Evolutionary conservation across 2,888 invertebrate species (phyloP), one percentile per base, ranked within the genome.

Genomic region (Athripsodes cinereus): DNA sequence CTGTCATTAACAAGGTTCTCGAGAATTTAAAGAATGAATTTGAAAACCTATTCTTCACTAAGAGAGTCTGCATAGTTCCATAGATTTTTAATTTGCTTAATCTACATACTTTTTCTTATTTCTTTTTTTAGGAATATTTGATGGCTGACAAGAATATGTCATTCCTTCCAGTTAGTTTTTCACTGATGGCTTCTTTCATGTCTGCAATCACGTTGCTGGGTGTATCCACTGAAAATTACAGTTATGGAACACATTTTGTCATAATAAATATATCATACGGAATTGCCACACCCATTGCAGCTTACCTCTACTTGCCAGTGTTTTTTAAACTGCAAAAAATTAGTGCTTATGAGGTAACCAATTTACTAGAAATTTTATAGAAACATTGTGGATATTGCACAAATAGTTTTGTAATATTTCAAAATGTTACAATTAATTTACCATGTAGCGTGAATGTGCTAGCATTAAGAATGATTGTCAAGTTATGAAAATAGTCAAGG

Each of bases 151-250:
- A 85, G 59, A 88, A 87, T 62, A 89, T 94, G 88, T 82, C 87
- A 5, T 79, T 90, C 65, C 70, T 79, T 6, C 92, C 94, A 0
- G 91, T 95, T 1, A 88, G 92, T 2, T 89, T 94, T 64, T 93
- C 93, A 1, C 72, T 95, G 58, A 92, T 94, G 88, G 92, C 93
- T n/a, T 92, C 92, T 44, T 94, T 94, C 70, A 91, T 95, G 88
- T 94, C 94, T 1, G 92, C 94, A 31, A 85, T 95, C 55, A 91
- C 92, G 0, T 71, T 95, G 44, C 77, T 96, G n/a, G 95, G 95
- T 16, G 90, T 93, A 1, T 90, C 92, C 31, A 84, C 89, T 53
- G 95, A 96, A 72, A 90, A 86, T 70, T 95, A 94, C 72, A 84
- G 84, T 65, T 88, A 82, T 68, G 93, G 94, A 53, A 85, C 90